These are phyloP conservation scores for Colletes latitarsis DNA, from an alignment of 1,140 invertebrate species.

Conservation along the genomic window DNA sequence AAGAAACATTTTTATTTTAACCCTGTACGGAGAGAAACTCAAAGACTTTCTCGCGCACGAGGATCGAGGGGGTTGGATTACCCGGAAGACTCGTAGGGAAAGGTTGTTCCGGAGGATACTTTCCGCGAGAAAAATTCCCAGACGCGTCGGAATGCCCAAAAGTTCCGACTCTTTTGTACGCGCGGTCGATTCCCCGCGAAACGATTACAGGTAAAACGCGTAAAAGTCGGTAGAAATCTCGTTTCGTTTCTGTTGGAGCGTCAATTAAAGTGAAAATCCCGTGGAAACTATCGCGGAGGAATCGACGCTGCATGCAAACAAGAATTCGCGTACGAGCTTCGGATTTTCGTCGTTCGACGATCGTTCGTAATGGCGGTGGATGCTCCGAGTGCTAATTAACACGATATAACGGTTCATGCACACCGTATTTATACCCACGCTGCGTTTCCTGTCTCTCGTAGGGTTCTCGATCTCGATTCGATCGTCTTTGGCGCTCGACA, in stretches of 20 bases:
- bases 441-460: not conserved
- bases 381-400: slow-evolving; percentile 22
- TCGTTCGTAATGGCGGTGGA: not conserved
- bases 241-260: not conserved
- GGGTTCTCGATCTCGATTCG: slow-evolving; percentile 2
- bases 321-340: slow-evolving; percentile 27
- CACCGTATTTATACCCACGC: slow-evolving; percentile 23
- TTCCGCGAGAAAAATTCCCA: not conserved
- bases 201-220: no score
- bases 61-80: not conserved
- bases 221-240: not conserved
- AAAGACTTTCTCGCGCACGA: not conserved
- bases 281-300: slow-evolving; percentile 1
- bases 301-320: slow-evolving; percentile 17
- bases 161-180: not conserved
- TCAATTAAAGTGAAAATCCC: slow-evolving; percentile 33
- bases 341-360: slow-evolving; percentile 3
- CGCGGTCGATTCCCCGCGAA: not conserved
- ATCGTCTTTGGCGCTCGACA: not conserved
- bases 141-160: not conserved
- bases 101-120: not conserved
- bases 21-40: no score
- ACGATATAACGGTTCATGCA: slow-evolving; percentile 21
- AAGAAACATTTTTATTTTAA: no score
- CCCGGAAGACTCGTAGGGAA: not conserved